Percentiles rank a stretch among this genome's conserved stretches.
Evolutionary conservation across 2,888 invertebrate genomes (phyloP).

Genomic region (Crocallis elinguaria): DNA sequence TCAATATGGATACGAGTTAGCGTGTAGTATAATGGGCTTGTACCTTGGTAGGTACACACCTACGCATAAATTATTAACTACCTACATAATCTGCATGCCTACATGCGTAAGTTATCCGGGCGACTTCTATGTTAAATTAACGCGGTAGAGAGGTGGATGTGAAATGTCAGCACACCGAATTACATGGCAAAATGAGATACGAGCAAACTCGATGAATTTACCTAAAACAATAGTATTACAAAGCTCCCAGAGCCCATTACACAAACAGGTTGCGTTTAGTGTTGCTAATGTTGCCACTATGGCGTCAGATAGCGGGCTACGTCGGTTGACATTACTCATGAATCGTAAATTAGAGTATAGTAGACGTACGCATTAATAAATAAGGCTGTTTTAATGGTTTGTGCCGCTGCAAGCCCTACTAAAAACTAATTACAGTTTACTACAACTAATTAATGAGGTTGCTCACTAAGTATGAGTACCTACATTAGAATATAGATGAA

Average conservation of each 20-base stretch:
- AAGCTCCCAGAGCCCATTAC: slow-evolving; percentile 18
- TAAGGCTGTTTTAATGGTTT: no score
- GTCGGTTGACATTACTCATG: slow-evolving; percentile 33
- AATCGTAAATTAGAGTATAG: slow-evolving; percentile 27
- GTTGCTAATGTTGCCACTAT: slow-evolving; percentile 28
- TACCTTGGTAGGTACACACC: slow-evolving; percentile 46
- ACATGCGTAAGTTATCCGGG: slow-evolving; percentile 31
- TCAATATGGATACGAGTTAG: slow-evolving; percentile 62
- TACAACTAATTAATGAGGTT: no score
- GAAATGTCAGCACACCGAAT: slow-evolving; percentile 14
- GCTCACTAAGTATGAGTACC: no score
- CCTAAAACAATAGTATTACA: slow-evolving; percentile 19
- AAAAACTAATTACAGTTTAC: no score
- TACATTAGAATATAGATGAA: no score
- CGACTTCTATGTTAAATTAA: slow-evolving; percentile 30
- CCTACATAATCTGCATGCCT: slow-evolving; percentile 35
- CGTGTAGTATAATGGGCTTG: slow-evolving; percentile 51
- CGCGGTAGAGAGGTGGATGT: slow-evolving; percentile 8
- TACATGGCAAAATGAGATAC: slow-evolving; percentile 17
- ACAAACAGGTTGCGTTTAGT: slow-evolving; percentile 26
- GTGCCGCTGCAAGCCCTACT: no score
- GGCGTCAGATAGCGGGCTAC: slow-evolving; percentile 28
- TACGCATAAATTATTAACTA: slow-evolving; percentile 58
- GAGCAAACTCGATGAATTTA: slow-evolving; percentile 1
- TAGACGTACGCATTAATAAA: no score